Conservation (phyloP, 92 coral and sea anemone genomes). For the Heliopora coerulea region DNA sequence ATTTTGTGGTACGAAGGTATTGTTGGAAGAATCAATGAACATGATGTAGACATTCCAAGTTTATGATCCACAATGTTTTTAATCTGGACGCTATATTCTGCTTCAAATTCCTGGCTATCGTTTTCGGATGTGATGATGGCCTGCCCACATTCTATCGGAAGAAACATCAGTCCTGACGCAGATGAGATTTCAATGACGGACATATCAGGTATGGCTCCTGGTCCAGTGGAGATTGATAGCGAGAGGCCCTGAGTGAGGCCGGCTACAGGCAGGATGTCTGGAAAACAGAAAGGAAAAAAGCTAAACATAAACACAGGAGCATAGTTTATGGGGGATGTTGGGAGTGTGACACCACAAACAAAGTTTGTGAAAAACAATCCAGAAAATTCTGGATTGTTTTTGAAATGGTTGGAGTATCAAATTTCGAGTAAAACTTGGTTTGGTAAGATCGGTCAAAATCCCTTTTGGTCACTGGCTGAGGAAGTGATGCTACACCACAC, state of each 20-base stretch:
- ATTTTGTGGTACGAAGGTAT: constrained; percentile 37
- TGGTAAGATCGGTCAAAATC: too few relatives aligned
- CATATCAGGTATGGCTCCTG: constrained; percentile 81
- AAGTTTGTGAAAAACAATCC: too few relatives aligned
- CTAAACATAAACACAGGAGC: too few relatives aligned
- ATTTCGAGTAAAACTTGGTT: too few relatives aligned
- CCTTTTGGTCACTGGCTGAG: too few relatives aligned
- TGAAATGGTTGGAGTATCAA: too few relatives aligned
- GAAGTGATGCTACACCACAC: too few relatives aligned
- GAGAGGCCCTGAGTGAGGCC: constrained; percentile 73
- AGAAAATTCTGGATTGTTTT: too few relatives aligned
- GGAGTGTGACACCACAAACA: too few relatives aligned
- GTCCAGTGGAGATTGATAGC: constrained; percentile 74
- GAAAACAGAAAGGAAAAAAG: neutral
- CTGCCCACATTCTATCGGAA: constrained; percentile 56
- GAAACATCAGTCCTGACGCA: constrained; percentile 62
- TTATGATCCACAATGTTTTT: neutral
- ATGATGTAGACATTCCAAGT: neutral
- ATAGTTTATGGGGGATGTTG: too few relatives aligned
- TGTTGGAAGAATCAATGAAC: constrained; percentile 11
- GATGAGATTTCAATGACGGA: constrained; percentile 74
- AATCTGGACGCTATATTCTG: constrained; percentile 25
- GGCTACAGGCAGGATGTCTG: constrained; percentile 65
- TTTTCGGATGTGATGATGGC: constrained; percentile 68
- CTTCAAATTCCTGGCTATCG: constrained; percentile 56